phyloP scores from a whole-genome alignment of 1,140 invertebrate genomes.

The Mycetomoellerius zeteki region DNA sequence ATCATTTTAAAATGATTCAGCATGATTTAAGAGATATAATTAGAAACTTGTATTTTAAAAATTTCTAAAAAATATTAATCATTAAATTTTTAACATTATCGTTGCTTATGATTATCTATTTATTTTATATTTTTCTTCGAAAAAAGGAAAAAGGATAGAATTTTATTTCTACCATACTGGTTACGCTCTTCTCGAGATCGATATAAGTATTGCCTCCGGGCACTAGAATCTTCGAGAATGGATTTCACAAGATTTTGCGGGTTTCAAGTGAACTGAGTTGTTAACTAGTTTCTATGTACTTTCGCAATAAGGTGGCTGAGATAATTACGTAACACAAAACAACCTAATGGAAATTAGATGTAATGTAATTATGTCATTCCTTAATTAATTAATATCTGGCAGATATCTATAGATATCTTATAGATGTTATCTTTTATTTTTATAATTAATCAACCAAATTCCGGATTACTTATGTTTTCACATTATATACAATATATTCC shows the following conservation, averaged over 20 bases:
- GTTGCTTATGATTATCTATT: not conserved
- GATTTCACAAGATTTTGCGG: not conserved
- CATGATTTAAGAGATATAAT: not conserved
- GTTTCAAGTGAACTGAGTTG: constrained; percentile 20
- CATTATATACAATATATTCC: not conserved
- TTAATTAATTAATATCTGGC: not conserved
- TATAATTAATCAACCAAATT: not conserved
- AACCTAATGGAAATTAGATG: not conserved
- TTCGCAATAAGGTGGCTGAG: not conserved
- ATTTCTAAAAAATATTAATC: not conserved
- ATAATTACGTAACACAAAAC: not conserved
- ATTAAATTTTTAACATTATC: not conserved
- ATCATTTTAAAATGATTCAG: not conserved
- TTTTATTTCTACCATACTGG: not conserved
- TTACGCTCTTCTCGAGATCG: not conserved
- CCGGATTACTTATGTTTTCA: not conserved
- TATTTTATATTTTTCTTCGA: not conserved
- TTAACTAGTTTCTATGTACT: constrained; percentile 22
- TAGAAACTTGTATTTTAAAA: not conserved
- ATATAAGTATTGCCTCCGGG: not conserved
- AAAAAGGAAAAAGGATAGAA: not conserved
- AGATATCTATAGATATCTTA: not conserved
- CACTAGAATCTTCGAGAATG: not conserved
- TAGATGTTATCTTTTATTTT: not conserved
- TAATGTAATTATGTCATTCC: not conserved